These are phyloP conservation scores for Toxotes jaculatrix DNA, from an alignment of 2,113 vertebrate genomes.

Conservation along the genomic window DNA sequence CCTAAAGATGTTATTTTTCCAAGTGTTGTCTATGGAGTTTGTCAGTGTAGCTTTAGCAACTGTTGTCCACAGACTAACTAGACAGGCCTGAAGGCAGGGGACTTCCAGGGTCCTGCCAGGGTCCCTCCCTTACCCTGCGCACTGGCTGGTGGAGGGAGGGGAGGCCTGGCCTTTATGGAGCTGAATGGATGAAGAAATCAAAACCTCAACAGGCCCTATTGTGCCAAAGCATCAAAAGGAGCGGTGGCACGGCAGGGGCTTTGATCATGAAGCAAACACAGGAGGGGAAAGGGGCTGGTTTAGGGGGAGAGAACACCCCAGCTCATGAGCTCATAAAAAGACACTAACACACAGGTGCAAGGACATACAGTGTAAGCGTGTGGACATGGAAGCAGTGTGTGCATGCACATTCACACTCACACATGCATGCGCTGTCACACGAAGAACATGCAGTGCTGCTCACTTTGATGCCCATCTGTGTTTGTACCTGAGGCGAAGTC, in stretches of 20 bases:
- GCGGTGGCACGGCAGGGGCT: constrained; percentile 59
- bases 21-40: neutral
- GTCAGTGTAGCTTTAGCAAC: neutral
- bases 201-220: constrained; percentile 75
- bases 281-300: constrained; percentile 39
- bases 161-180: constrained; percentile 51
- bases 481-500: constrained; percentile 69
- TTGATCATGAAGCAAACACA: constrained; percentile 74
- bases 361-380: constrained; percentile 31
- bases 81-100: constrained; percentile 41
- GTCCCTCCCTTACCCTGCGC: constrained; percentile 9
- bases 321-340: constrained; percentile 69
- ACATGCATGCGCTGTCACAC: constrained; percentile 38
- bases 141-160: constrained; percentile 36
- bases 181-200: constrained; percentile 76
- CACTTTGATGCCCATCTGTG: constrained; percentile 74
- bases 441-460: constrained; percentile 32
- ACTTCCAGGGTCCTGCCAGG: constrained; percentile 39
- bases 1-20: neutral
- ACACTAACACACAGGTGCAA: constrained; percentile 63
- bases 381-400: constrained; percentile 20
- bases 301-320: constrained; percentile 41
- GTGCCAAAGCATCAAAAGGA: constrained; percentile 75
- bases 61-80: constrained; percentile 16
- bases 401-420: constrained; percentile 4